Evolutionary conservation across 2,888 invertebrate species (phyloP).

Genomic region (Noctua fimbriata): DNA sequence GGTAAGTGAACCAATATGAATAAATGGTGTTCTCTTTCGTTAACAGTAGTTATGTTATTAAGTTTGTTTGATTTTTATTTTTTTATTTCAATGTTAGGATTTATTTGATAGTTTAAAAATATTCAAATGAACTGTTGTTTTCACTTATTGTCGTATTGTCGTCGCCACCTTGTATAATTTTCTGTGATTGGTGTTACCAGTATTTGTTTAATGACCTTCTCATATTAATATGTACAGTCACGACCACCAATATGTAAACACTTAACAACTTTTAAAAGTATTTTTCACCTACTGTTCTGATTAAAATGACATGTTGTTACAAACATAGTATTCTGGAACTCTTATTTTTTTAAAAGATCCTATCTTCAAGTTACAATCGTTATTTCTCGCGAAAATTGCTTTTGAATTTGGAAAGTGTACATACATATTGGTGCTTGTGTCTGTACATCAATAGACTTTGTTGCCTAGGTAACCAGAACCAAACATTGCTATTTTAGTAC

Average conservation of each 20-base stretch:
- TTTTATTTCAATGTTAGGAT: background rate
- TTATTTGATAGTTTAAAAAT: background rate
- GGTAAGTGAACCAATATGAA: background rate
- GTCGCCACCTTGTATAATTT: background rate
- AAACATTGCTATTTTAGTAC: background rate
- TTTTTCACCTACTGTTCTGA: too few relatives aligned
- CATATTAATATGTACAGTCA: background rate
- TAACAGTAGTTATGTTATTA: background rate
- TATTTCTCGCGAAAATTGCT: too few relatives aligned
- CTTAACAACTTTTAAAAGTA: too few relatives aligned
- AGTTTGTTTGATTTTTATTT: background rate
- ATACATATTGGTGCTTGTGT: too few relatives aligned
- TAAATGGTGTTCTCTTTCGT: background rate
- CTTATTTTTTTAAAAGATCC: too few relatives aligned
- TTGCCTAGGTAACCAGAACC: conserved; percentile 10
- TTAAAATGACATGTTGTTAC: too few relatives aligned
- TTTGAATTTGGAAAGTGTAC: too few relatives aligned
- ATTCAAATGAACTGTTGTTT: background rate
- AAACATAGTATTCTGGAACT: too few relatives aligned
- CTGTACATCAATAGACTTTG: background rate
- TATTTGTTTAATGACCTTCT: background rate
- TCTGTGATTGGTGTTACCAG: background rate
- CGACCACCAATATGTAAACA: too few relatives aligned
- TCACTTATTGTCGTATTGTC: background rate
- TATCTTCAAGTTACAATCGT: too few relatives aligned